Conservation (phyloP, 2,888 invertebrate genomes). For the Drosophila greeni region DNA sequence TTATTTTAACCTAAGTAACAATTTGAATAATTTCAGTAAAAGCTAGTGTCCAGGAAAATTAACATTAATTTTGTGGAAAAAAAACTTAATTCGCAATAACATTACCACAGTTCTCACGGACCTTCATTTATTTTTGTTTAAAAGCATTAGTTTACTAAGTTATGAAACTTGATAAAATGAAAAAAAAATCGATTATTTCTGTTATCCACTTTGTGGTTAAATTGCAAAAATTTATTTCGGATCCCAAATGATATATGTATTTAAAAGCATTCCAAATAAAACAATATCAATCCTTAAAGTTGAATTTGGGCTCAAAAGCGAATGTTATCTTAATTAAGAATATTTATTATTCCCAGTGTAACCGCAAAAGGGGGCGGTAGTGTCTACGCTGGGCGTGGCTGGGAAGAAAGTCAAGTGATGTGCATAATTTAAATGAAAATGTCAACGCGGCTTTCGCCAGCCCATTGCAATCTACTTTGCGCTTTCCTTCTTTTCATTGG, state of each 20-base stretch:
- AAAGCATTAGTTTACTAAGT: too few species aligned
- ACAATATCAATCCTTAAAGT: not conserved
- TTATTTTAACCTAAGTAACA: not conserved
- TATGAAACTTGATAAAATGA: too few species aligned
- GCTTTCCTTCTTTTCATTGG: conserved; percentile 32
- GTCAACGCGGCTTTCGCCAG: conserved; percentile 73
- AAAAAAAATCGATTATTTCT: too few species aligned
- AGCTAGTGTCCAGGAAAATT: not conserved
- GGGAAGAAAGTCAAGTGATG: conserved; percentile 70
- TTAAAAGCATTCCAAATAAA: conserved; percentile 6
- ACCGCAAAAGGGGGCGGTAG: conserved; percentile 33
- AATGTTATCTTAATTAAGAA: not conserved
- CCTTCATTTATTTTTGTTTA: too few species aligned
- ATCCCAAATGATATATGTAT: not conserved
- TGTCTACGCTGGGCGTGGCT: conserved; percentile 47
- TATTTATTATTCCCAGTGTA: not conserved
- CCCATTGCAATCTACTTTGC: conserved; percentile 57
- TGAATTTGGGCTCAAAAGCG: too few species aligned
- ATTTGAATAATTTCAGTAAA: not conserved
- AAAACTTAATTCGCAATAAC: too few species aligned
- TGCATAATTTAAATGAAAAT: conserved; percentile 75
- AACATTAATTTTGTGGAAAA: not conserved
- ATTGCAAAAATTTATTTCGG: too few species aligned
- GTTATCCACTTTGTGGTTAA: too few species aligned
- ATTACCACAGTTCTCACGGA: too few species aligned